Conservation (phyloP, 2,797 vertebrate species). For the Myripristis jacobus region DNA sequence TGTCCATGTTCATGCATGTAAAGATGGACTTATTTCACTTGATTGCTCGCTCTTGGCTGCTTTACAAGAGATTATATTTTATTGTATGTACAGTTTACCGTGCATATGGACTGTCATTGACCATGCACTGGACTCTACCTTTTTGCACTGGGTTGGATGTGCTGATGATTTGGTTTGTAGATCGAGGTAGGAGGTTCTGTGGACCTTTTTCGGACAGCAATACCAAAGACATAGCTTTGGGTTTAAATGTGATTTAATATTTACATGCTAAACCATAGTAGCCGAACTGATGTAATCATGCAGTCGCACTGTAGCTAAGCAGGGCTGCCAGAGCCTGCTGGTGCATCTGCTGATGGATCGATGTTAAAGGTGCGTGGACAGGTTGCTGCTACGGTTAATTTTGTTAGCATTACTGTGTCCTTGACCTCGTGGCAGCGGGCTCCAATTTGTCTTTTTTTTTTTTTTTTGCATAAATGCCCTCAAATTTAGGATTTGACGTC, state of each 20-base stretch:
- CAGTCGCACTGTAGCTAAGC: neutral
- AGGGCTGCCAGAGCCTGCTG: neutral
- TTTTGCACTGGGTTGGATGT: conserved; percentile 9
- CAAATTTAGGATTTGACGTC: conserved; percentile 73
- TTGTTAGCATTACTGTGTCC: conserved; percentile 25
- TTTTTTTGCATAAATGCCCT: conserved; percentile 40
- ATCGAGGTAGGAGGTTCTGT: conserved; percentile 12
- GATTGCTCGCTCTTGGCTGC: conserved; percentile 33
- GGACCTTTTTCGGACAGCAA: conserved; percentile 11
- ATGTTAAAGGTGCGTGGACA: conserved; percentile 14
- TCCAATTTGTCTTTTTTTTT: conserved; percentile 6
- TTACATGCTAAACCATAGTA: neutral
- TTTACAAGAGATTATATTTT: conserved; percentile 17
- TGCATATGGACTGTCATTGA: neutral
- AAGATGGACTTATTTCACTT: conserved; percentile 60
- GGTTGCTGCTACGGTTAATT: conserved; percentile 14
- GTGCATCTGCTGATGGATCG: neutral
- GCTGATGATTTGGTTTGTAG: conserved; percentile 44
- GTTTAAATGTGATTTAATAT: neutral
- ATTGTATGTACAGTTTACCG: conserved; percentile 28
- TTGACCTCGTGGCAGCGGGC: conserved; percentile 53
- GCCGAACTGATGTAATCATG: neutral
- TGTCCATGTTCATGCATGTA: neutral
- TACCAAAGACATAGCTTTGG: neutral
- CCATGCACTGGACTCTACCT: conserved; percentile 8